phyloP scores from a whole-genome alignment of 2,113 vertebrate genomes.

The Tyrannus savana region DNA sequence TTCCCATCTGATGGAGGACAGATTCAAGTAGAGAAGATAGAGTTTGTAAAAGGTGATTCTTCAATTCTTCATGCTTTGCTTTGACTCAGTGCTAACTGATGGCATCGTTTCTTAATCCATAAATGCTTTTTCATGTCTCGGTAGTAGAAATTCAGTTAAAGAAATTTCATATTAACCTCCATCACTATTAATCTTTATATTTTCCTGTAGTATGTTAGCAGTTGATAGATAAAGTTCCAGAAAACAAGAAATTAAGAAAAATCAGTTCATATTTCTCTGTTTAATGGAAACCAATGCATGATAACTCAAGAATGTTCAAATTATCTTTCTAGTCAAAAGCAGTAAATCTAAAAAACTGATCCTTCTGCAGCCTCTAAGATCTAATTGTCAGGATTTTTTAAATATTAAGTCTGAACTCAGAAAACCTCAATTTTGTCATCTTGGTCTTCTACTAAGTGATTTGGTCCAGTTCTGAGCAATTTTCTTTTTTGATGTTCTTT shows the following conservation, averaged over 20 bases:
- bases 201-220: background rate
- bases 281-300: background rate
- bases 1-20: slow-evolving; percentile 90
- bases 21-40: slow-evolving; percentile 85
- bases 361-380: background rate
- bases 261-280: background rate
- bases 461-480: background rate
- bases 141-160: background rate
- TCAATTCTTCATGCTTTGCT: background rate
- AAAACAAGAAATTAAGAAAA: background rate
- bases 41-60: slow-evolving; percentile 83
- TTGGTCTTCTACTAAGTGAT: background rate
- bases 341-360: background rate
- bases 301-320: background rate
- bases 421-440: background rate
- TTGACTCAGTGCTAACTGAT: background rate
- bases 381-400: background rate
- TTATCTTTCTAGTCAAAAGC: background rate
- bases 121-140: background rate
- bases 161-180: background rate
- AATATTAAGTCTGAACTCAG: background rate
- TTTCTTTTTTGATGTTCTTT: background rate
- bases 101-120: background rate
- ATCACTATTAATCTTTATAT: background rate
- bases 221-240: background rate